Evolutionary conservation across 2,113 vertebrate species (phyloP), one percentile per base, ranked within the genome.

Genomic region (Lepidothrix coronata): DNA sequence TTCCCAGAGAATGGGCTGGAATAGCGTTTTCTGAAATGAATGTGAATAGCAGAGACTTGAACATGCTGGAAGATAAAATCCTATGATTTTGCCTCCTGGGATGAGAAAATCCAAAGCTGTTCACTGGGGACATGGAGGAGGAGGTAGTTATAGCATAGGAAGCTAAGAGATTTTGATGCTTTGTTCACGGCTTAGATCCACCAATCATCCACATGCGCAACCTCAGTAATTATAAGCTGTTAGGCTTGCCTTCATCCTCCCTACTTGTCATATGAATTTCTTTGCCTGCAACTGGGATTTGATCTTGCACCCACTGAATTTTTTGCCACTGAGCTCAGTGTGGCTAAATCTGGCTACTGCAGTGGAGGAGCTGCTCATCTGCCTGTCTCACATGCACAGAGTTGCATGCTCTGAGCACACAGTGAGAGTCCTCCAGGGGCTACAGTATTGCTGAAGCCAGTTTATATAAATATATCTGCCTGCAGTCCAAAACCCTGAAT

Each of bases 271-370:
- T 70, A 74, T 81, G 51, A 77, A 63, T 91, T 74, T 52, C 72
- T 39, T 65, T 78, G 83, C 70, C 68, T 81, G 39, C 43, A 63
- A 3, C 23, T 37, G 68, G 48, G 55, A 77, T 86, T 46, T 84
- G 55, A 88, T 86, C 65, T 89, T 74, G 65, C 79, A 95, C 68
- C 91, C 91, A 81, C 89, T 84, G 86, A 52, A 74, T 87, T 89
- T 95, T 95, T 97, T 84, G 30, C 76, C 19, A 1, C 30, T 84
- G 72, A 91, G 91, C 72, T 96, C 65, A 66, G 51, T 12, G 73
- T 51, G 37, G 46, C 88, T 92, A 74, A 62, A 81, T 77, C 30
- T 39, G 41, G 49, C 62, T 73, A 27, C 55, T 43, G 88, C 46
- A 55, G 72, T 4, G 8, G 67, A 41, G 67, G 39, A 59, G 55